A percentile compares a stretch with the other conserved stretches of the same genome.
Conservation (phyloP, 2,113 vertebrate genomes). For the Todiramphus saurophagus region DNA sequence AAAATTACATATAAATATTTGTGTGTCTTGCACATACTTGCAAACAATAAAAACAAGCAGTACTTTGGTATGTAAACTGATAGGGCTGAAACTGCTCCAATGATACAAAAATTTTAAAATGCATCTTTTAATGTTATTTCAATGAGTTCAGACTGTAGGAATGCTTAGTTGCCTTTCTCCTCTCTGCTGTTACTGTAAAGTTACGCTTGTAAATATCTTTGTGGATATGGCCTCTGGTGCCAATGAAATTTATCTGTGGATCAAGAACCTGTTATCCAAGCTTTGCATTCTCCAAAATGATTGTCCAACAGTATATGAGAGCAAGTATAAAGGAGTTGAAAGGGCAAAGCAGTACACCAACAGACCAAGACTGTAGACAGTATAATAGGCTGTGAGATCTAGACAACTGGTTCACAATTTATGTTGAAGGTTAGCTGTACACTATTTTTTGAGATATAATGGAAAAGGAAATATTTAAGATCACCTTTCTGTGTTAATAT, state of each 20-base stretch:
- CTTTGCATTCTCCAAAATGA: background rate
- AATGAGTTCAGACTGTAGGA: background rate
- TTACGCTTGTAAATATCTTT: background rate
- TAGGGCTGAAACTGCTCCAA: background rate
- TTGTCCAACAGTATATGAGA: background rate
- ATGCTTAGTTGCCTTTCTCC: background rate
- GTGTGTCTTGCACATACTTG: background rate
- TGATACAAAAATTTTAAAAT: background rate
- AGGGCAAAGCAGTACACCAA: background rate
- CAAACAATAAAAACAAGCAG: background rate
- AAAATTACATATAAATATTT: background rate
- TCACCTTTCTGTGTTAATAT: background rate
- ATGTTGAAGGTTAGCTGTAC: background rate
- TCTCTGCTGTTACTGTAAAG: background rate
- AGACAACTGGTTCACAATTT: background rate
- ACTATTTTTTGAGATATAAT: background rate
- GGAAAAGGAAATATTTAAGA: background rate
- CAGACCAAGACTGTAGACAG: background rate
- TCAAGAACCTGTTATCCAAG: background rate
- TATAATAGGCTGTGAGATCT: background rate
- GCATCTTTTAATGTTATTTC: background rate
- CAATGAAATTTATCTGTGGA: background rate
- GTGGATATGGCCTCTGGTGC: background rate
- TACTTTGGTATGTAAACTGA: background rate
- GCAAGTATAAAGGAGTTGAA: background rate